phyloP scores from a whole-genome alignment of 2,888 invertebrate genomes.

The Agrotis exclamationis region DNA sequence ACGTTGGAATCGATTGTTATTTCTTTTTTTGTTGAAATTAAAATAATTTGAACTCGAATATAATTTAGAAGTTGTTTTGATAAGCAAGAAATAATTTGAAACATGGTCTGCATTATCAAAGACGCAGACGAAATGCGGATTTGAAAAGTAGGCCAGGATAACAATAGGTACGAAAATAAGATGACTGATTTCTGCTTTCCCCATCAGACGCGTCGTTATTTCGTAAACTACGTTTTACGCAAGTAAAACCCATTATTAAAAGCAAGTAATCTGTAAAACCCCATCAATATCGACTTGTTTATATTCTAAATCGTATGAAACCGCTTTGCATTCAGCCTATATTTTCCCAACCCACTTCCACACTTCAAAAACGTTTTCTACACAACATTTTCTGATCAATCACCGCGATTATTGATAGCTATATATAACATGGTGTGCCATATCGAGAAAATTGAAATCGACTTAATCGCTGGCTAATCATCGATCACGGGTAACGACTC shows the following conservation, averaged over 20 bases:
- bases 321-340: constrained; percentile 35
- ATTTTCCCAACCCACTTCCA: constrained; percentile 59
- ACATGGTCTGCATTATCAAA: neutral
- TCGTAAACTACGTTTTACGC: constrained; percentile 36
- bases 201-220: constrained; percentile 14
- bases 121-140: neutral
- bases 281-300: constrained; percentile 39
- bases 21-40: neutral
- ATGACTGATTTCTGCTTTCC: constrained; percentile 30
- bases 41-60: neutral
- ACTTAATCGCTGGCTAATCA: constrained; percentile 61
- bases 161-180: constrained; percentile 30
- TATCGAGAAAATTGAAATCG: constrained; percentile 64
- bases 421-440: constrained; percentile 59
- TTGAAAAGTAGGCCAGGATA: constrained; percentile 28
- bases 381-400: constrained; percentile 57
- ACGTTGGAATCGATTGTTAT: neutral
- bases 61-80: neutral
- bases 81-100: neutral
- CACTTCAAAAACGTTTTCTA: constrained; percentile 54
- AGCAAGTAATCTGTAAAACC: constrained; percentile 39
- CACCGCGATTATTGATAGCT: constrained; percentile 58
- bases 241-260: constrained; percentile 40
- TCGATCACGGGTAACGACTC: constrained; percentile 61
- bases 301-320: constrained; percentile 48